These are phyloP conservation scores for Heliornis fulica DNA, from an alignment of 2,113 vertebrate genomes.

Conservation along the genomic window DNA sequence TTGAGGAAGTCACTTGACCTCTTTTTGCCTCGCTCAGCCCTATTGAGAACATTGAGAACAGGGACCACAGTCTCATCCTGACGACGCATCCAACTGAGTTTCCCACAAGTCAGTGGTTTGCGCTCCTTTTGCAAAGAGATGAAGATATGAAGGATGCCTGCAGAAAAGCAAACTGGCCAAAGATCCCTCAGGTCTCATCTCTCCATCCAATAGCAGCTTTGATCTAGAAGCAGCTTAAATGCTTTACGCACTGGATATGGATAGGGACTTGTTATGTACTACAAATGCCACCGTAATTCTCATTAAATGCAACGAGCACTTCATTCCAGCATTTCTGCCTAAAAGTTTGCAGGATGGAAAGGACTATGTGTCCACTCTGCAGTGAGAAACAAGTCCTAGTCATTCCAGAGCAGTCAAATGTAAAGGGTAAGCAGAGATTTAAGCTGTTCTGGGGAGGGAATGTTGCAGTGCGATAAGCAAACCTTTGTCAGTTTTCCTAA, in stretches of 20 bases:
- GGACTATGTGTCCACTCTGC: background rate
- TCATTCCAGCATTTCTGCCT: background rate
- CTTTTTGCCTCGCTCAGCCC: conserved; percentile 26
- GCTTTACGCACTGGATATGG: background rate
- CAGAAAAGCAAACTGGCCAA: background rate
- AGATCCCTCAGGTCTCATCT: background rate
- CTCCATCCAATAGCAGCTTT: background rate
- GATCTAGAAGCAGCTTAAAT: background rate
- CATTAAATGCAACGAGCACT: background rate
- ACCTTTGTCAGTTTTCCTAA: conserved; percentile 13
- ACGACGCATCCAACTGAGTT: background rate
- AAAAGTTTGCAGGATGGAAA: background rate
- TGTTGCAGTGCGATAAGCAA: background rate
- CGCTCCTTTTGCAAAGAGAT: background rate
- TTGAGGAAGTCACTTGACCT: conserved; percentile 56
- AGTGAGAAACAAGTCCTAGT: background rate
- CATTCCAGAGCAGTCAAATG: background rate
- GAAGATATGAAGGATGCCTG: background rate
- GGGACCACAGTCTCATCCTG: background rate
- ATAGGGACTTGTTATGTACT: background rate
- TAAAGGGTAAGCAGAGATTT: conserved; percentile 16
- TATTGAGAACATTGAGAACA: background rate
- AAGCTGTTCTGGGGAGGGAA: background rate
- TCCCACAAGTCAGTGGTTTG: background rate
- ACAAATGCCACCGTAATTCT: background rate